Evolutionary conservation across 2,888 invertebrate genomes (phyloP).

Genomic region (Euphydryas editha): DNA sequence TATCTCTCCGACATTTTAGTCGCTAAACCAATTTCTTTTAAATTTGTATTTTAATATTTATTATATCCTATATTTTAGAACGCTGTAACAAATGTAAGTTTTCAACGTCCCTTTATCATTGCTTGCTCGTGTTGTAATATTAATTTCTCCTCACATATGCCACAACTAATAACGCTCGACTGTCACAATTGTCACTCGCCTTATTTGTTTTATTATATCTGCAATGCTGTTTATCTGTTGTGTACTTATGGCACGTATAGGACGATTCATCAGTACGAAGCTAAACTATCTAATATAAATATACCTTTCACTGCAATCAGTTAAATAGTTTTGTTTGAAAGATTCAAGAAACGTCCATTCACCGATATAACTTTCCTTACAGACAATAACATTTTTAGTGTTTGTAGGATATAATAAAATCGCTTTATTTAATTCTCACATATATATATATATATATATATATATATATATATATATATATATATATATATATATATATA

Average conservation of each 20-base stretch:
- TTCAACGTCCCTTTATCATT: constrained; percentile 3
- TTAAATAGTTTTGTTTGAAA: not conserved
- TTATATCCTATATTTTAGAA: no score
- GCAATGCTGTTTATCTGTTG: constrained; percentile 11
- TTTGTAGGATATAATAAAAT: no score
- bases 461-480: no score
- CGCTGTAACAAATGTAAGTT: not conserved
- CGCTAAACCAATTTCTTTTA: no score
- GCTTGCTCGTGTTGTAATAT: constrained; percentile 13
- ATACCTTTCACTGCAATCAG: no score
- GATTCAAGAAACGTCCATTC: not conserved
- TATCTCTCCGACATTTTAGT: no score
- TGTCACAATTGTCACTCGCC: constrained; percentile 34
- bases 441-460: no score
- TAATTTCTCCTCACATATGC: constrained; percentile 26
- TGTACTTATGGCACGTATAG: not conserved
- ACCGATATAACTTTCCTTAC: no score
- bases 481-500: no score
- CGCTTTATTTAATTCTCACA: no score
- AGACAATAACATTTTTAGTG: no score
- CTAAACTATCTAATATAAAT: not conserved
- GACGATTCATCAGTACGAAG: not conserved
- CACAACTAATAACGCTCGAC: constrained; percentile 35
- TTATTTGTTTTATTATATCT: constrained; percentile 36
- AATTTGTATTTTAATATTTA: no score